Evolutionary conservation across 2,797 vertebrate genomes (phyloP), one percentile per base, ranked within the genome.

Genomic region (Podarcis lilfordi): DNA sequence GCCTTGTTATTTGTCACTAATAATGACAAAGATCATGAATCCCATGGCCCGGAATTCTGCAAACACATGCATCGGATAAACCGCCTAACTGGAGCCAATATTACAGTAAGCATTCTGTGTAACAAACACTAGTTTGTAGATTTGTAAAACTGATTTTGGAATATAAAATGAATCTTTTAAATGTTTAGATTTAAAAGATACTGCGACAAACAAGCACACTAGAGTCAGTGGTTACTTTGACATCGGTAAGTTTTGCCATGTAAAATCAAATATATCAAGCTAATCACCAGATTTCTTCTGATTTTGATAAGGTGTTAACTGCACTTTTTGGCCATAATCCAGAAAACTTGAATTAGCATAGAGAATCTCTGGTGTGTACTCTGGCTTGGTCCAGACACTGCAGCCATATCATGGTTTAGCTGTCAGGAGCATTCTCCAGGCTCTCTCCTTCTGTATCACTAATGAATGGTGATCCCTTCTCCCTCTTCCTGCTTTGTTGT

Each of bases 31-130:
- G 99, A 99, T 92, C 95, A 97, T 9, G 98, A 99, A 15, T 98
- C 98, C 5, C 99, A 99, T 0, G 99, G 99, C 0, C 98, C 99
- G 0, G 98, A 99, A 96, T 99, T 99, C 95, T 97, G 98, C 96
- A 99, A 98, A 90, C 99, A 99, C 85, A 99, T 99, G 99, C 95
- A 96, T 72, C 97, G 99, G 50, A 99, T 99, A 93, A 99, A 99
- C 94, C 68, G 86, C 45, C 94, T 98, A 94, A 98, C 96, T 1
- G 99, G 99, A 91, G 98, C 99, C 13, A 98, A 98, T 6, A 98
- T 99, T 69, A 97, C 98, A 6, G 99, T 99, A 95, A 86, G 96
- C 84, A 19, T 43, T 78, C 76, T 59, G 43, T 82, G 68, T 55
- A 61, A 68, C 19, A 21, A 35, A 25, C 19, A 43, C 69, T 27